These are phyloP conservation scores for Sinosuthora webbiana DNA, from an alignment of 2,113 vertebrate genomes.

Conservation along the genomic window DNA sequence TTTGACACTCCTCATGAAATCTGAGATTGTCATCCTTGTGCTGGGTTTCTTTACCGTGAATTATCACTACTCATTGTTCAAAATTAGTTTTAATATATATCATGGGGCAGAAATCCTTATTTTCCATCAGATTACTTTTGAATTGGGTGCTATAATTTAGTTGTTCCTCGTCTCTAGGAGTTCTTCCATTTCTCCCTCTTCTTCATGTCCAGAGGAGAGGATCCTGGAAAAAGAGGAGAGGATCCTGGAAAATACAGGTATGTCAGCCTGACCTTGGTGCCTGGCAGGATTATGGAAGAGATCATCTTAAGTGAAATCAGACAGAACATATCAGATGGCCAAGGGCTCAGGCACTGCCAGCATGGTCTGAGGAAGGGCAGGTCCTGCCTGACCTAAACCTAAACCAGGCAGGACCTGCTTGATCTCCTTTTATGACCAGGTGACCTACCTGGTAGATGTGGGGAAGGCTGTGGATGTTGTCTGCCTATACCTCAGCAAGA, in stretches of 20 bases:
- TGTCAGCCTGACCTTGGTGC: background rate
- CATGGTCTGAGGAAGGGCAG: background rate
- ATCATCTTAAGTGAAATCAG: background rate
- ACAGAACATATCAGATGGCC: rapidly evolving
- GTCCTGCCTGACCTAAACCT: background rate
- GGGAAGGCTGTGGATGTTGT: background rate
- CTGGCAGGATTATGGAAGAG: background rate
- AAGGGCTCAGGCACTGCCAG: background rate
- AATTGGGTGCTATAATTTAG: background rate
- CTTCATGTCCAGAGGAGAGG: background rate
- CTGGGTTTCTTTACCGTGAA: background rate
- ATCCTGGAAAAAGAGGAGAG: background rate
- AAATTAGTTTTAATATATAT: background rate
- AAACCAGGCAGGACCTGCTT: no score
- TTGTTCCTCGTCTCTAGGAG: background rate
- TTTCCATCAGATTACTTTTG: background rate
- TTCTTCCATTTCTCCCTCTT: background rate
- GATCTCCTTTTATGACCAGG: background rate
- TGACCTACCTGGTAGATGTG: rapidly evolving
- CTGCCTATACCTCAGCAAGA: background rate
- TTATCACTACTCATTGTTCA: background rate
- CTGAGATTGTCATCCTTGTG: background rate
- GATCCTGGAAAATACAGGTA: background rate
- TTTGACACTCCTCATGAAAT: background rate
- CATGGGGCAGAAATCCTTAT: background rate